phyloP scores from a whole-genome alignment of 2,888 invertebrate species.

The Ennomos fuscantarius region DNA sequence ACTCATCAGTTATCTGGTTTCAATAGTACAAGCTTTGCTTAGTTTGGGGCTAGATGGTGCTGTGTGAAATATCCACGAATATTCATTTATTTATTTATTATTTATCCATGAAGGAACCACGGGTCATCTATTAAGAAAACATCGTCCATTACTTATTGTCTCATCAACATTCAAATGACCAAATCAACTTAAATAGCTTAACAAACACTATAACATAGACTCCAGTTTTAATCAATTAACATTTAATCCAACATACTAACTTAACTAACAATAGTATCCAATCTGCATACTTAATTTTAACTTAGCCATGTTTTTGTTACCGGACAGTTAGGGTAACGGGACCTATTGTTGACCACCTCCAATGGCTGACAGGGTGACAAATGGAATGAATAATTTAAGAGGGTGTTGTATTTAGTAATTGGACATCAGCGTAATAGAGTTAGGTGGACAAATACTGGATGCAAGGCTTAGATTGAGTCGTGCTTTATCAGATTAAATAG shows the following conservation, averaged over 20 bases:
- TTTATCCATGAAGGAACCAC: too few relatives aligned
- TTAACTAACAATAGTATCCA: conserved; percentile 62
- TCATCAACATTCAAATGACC: conserved; percentile 9
- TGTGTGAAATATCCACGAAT: too few relatives aligned
- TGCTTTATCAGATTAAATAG: background rate
- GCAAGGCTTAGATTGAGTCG: conserved; percentile 9
- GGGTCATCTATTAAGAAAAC: too few relatives aligned
- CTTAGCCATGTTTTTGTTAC: conserved; percentile 68
- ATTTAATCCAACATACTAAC: conserved; percentile 34
- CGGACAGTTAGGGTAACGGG: conserved; percentile 51
- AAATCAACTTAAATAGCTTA: conserved; percentile 14
- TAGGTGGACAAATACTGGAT: conserved; percentile 28
- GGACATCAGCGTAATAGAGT: conserved; percentile 46
- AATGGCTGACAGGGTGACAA: conserved; percentile 64
- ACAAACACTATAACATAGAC: conserved; percentile 12
- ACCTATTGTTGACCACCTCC: conserved; percentile 62
- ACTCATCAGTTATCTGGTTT: too few relatives aligned
- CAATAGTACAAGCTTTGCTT: too few relatives aligned
- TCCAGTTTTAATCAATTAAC: conserved; percentile 49
- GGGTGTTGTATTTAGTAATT: conserved; percentile 56
- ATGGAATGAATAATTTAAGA: conserved; percentile 71
- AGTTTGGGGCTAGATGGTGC: too few relatives aligned
- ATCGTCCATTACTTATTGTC: too few relatives aligned
- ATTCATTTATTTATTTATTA: too few relatives aligned
- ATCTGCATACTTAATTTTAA: conserved; percentile 76